These are phyloP conservation scores for Pogonomyrmex californicus DNA, from an alignment of 1,140 invertebrate species.

Conservation along the genomic window DNA sequence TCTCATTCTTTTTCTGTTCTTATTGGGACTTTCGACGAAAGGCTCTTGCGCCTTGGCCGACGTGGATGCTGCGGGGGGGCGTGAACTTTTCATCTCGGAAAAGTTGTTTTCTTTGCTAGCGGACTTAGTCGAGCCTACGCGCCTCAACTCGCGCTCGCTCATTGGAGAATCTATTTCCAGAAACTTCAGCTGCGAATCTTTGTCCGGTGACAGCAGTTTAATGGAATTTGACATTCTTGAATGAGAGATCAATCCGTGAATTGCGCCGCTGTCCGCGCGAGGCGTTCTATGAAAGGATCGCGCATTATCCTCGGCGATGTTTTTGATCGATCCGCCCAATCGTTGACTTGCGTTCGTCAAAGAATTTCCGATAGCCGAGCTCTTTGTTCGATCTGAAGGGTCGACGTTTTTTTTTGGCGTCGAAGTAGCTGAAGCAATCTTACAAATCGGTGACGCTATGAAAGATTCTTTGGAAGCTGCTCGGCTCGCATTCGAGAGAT, in stretches of 20 bases:
- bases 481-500: background rate
- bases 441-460: background rate
- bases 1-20: constrained; percentile 41
- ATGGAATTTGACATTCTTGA: constrained; percentile 1
- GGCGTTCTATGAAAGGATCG: background rate
- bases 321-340: background rate
- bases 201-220: constrained; percentile 63
- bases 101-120: constrained; percentile 31
- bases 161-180: constrained; percentile 30
- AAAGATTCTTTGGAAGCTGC: background rate
- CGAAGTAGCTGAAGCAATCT: background rate
- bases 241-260: background rate
- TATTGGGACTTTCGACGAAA: background rate
- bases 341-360: background rate
- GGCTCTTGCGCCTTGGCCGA: background rate
- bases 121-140: background rate
- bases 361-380: too few species aligned
- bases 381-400: background rate
- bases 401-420: background rate
- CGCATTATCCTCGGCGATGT: too few species aligned
- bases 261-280: background rate
- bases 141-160: background rate
- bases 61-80: background rate
- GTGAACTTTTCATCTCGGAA: constrained; percentile 9
- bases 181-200: constrained; percentile 69